Conservation (phyloP, 2,888 invertebrate species). For the Tipula confusa region DNA sequence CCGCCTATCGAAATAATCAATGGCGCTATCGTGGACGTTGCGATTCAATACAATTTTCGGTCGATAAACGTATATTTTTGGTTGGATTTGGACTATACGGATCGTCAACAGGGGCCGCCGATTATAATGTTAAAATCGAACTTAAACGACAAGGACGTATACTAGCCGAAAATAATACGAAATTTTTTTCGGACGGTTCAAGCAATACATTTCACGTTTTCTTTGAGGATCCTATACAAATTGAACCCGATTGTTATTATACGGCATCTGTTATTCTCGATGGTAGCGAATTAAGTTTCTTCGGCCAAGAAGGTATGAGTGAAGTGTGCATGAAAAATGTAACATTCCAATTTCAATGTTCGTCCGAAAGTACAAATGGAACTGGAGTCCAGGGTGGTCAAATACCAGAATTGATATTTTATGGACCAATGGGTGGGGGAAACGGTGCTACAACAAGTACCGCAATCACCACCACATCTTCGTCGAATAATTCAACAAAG, state of each 20-base stretch:
- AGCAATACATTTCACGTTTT: conserved; percentile 92
- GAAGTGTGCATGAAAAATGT: conserved; percentile 90
- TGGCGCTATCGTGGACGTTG: conserved; percentile 96
- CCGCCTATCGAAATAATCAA: conserved; percentile 93
- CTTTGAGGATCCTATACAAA: conserved; percentile 72
- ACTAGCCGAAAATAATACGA: conserved; percentile 85
- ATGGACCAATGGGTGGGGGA: conserved; percentile 76
- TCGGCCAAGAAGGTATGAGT: conserved; percentile 94
- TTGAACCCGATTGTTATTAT: conserved; percentile 90
- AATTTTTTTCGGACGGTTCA: conserved; percentile 94
- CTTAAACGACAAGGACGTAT: conserved; percentile 83
- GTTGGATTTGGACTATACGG: conserved; percentile 95
- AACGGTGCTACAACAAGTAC: too few relatives aligned
- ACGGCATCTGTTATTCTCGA: conserved; percentile 94
- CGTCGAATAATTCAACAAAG: background rate
- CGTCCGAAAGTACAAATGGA: conserved; percentile 94
- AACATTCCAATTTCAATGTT: conserved; percentile 95
- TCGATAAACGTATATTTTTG: conserved; percentile 91
- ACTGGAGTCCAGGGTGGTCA: conserved; percentile 97
- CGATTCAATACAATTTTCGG: conserved; percentile 95
- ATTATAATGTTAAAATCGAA: conserved; percentile 92
- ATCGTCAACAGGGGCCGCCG: conserved; percentile 91
- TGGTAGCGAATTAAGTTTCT: conserved; percentile 91
- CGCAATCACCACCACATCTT: conserved; percentile 29
- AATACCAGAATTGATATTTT: conserved; percentile 94